Evolutionary conservation across 2,888 invertebrate species (phyloP).

Genomic region (Hirtodrosophila trivittata): DNA sequence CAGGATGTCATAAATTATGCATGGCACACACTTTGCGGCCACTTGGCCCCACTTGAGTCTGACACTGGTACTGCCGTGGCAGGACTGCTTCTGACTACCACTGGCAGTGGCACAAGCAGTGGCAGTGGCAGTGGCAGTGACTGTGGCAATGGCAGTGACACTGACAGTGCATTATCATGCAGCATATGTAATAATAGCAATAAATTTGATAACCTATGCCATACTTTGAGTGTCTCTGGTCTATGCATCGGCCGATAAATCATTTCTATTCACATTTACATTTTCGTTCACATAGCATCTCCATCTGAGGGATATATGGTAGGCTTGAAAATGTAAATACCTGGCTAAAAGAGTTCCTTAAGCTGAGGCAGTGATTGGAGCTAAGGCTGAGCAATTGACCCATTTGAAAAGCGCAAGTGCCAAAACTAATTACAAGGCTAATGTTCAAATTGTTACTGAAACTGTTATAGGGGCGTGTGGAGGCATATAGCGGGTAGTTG

Average conservation of each 20-base stretch:
- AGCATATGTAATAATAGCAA: slow-evolving; percentile 54
- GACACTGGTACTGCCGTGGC: slow-evolving; percentile 12
- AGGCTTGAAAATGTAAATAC: too few relatives aligned
- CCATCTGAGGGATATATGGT: too few relatives aligned
- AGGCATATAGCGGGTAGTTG: not conserved
- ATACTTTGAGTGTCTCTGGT: slow-evolving; percentile 19
- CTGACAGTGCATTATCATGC: slow-evolving; percentile 50
- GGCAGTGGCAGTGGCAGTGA: slow-evolving; percentile 5
- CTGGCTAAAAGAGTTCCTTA: too few relatives aligned
- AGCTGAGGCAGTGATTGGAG: too few relatives aligned
- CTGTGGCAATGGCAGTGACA: slow-evolving; percentile 19
- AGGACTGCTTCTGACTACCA: slow-evolving; percentile 16
- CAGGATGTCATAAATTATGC: slow-evolving; percentile 54
- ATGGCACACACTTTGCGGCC: slow-evolving; percentile 45
- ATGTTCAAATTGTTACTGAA: not conserved
- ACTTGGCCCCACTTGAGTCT: slow-evolving; percentile 41
- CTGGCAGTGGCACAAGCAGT: slow-evolving; percentile 15
- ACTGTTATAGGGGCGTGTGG: not conserved
- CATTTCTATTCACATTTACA: slow-evolving; percentile 1
- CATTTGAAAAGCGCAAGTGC: not conserved
- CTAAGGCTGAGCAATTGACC: too few relatives aligned
- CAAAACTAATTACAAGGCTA: not conserved
- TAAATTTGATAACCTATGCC: slow-evolving; percentile 56
- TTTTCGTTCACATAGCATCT: not conserved
- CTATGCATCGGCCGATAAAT: slow-evolving; percentile 18